Evolutionary conservation across 2,113 vertebrate species (phyloP), one percentile per base, ranked within the genome.

Genomic region (Cynoglossus semilaevis): DNA sequence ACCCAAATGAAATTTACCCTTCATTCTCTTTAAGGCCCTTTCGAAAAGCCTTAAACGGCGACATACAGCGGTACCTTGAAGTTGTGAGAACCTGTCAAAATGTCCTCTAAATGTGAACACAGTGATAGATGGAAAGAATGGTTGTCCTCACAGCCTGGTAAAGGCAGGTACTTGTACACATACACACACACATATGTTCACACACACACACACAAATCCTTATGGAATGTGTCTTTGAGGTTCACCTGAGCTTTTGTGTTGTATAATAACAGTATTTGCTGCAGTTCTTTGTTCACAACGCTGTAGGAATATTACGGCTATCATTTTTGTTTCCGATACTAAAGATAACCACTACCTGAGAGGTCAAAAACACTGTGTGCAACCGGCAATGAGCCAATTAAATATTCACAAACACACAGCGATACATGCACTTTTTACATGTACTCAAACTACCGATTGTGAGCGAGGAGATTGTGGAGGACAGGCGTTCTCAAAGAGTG

Each of bases 401-500:
- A 77, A 82, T 64, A 64, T 64, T 45, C 60, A 5, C 14, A 67
- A 72, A 78, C 50, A 77, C 58, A 70, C 55, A 67, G 58, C 8
- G 10, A 59, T 40, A 35, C 69, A 72, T 66, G 63, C 55, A 62
- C 51, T 59, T 64, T 58, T 77, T 15, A 63, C 76, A 77, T 67
- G 64, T 64, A 77, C 74, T 85, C 70, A 74, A 78, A 67, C 70
- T 77, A 72, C 29, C 54, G 63, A 75, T 67, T 14, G 46, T 66
- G 68, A 84, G 63, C 72, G 77, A 81, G 69, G 62, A 72, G 71
- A 76, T 66, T 46, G 78, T 79, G 81, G 79, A 82, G 9, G 35
- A 82, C 51, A 37, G 71, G 67, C 67, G 71, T 61, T 81, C 82
- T 83, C 82, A 86, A 87, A 76, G 69, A 76, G 77, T 66, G 77